These are phyloP conservation scores for Thripadectes ignobilis DNA, from an alignment of 2,797 vertebrate genomes.

Conservation along the genomic window DNA sequence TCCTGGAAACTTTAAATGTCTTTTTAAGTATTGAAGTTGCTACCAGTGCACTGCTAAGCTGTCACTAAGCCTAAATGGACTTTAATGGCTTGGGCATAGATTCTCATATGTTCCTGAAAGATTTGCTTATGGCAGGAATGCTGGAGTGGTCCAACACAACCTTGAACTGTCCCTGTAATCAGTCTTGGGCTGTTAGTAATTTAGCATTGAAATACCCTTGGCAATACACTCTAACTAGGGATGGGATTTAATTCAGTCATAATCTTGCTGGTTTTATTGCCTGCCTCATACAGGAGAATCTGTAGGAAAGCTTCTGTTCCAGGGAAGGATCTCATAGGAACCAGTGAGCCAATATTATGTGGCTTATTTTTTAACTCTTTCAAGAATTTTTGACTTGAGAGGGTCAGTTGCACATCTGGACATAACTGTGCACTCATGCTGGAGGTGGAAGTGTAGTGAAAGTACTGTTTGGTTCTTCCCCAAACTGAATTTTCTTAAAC, in stretches of 20 bases:
- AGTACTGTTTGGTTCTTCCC: not conserved
- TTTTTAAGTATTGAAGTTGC: not conserved
- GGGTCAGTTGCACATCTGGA: not conserved
- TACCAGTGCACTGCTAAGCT: not conserved
- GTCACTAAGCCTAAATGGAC: not conserved
- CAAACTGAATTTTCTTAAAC: not conserved
- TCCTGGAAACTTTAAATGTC: not conserved
- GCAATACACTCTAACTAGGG: not conserved
- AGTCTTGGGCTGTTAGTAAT: not conserved
- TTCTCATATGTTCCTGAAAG: not conserved
- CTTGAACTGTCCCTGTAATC: not conserved
- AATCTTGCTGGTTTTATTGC: not conserved
- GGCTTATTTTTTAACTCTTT: not conserved
- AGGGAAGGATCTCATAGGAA: not conserved
- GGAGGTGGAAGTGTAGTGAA: not conserved
- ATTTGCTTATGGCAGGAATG: not conserved
- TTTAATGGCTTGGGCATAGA: not conserved
- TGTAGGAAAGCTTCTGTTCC: not conserved
- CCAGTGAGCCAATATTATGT: not conserved
- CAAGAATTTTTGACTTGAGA: not conserved
- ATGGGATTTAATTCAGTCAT: not conserved
- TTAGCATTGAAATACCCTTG: not conserved
- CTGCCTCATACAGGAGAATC: not conserved
- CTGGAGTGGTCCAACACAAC: not conserved
- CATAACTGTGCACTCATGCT: rapidly evolving